Percentiles rank a stretch among this genome's conserved stretches.
These are phyloP conservation scores for Ceyx margarethae DNA, from an alignment of 2,113 vertebrate genomes.

Conservation along the genomic window DNA sequence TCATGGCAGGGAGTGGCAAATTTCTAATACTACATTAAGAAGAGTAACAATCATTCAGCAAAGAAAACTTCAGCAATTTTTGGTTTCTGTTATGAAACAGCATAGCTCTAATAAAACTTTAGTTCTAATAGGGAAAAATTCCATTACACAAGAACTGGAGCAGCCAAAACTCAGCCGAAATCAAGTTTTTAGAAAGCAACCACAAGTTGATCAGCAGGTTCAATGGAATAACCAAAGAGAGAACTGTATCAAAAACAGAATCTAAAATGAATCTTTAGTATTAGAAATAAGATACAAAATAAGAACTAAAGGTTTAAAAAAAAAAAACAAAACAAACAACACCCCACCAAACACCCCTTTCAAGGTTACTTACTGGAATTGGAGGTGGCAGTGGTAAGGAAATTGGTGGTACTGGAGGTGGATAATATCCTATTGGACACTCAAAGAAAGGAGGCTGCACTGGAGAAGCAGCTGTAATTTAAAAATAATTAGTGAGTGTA, in stretches of 20 bases:
- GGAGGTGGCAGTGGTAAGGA: conserved; percentile 74
- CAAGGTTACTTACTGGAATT: conserved; percentile 72
- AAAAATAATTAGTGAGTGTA: background rate
- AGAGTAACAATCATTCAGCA: background rate
- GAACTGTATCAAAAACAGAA: background rate
- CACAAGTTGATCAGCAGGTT: background rate
- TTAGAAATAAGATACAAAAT: background rate
- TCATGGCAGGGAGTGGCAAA: background rate
- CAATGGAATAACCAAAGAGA: background rate
- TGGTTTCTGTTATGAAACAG: background rate
- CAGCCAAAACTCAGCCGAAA: background rate
- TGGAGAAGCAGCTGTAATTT: conserved; percentile 73
- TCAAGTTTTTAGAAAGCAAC: background rate
- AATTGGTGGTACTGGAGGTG: conserved; percentile 72
- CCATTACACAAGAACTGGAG: background rate
- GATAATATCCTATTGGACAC: conserved; percentile 76
- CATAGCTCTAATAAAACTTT: background rate
- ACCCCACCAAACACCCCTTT: background rate
- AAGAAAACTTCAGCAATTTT: background rate
- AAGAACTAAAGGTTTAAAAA: background rate
- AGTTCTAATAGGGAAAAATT: background rate
- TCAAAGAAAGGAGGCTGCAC: conserved; percentile 76
- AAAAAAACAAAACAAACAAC: no score
- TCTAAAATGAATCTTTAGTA: background rate
- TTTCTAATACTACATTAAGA: background rate